These are phyloP conservation scores for Masnerella sp. DNA, from an alignment of 2,888 invertebrate species.

Conservation along the genomic window DNA sequence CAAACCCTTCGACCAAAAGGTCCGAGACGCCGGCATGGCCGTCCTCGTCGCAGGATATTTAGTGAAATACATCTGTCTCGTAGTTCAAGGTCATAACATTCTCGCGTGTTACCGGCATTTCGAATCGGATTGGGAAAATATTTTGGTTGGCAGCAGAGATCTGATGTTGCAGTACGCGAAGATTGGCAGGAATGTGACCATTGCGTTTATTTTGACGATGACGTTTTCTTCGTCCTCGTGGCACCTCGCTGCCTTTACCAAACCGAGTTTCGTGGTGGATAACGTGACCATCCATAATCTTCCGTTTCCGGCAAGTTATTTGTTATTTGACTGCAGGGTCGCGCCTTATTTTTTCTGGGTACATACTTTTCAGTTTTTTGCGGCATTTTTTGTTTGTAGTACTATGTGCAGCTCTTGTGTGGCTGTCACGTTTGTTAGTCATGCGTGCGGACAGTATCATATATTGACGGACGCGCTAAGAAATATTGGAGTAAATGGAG, in stretches of 20 bases:
- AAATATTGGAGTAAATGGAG: background rate
- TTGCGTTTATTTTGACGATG: background rate
- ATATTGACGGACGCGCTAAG: background rate
- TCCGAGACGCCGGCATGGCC: background rate
- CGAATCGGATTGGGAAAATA: conserved; percentile 2
- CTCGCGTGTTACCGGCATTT: conserved; percentile 3
- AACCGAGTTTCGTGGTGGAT: background rate
- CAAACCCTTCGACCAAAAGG: background rate
- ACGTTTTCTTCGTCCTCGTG: background rate
- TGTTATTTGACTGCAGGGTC: conserved; percentile 1
- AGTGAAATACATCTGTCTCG: conserved; percentile 2
- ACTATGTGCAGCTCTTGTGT: background rate
- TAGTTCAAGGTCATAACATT: background rate
- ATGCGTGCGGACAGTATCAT: conserved; percentile 22
- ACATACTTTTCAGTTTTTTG: conserved; percentile 6
- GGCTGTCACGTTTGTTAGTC: conserved; percentile 11
- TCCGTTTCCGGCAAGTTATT: conserved; percentile 15
- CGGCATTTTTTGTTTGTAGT: background rate
- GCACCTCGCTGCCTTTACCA: background rate
- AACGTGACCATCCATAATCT: conserved; percentile 16
- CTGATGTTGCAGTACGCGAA: conserved; percentile 1
- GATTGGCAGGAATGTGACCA: background rate
- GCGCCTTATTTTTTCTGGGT: conserved; percentile 18
- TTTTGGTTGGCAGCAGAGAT: background rate
- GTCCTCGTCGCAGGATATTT: background rate